Conservation (phyloP, 2,888 invertebrate genomes). For the Bellardia pandia region DNA sequence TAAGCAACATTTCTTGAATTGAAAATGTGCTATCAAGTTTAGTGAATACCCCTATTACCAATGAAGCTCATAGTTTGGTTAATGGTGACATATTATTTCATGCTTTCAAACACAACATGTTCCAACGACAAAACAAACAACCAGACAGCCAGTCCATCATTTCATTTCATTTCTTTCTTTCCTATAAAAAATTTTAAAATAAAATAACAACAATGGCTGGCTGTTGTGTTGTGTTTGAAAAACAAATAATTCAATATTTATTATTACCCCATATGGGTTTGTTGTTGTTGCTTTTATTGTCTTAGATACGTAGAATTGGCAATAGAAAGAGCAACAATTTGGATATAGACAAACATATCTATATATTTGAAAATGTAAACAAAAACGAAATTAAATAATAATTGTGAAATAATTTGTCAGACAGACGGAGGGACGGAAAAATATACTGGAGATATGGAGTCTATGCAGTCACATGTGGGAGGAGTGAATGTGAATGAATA, state of each 20-base stretch:
- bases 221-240: not conserved
- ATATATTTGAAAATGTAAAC: slow-evolving; percentile 4
- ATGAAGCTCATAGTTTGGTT: not conserved
- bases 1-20: no score
- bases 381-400: slow-evolving; percentile 67
- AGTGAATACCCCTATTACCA: slow-evolving; percentile 4
- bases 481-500: not conserved
- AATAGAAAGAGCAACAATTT: not conserved
- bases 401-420: slow-evolving; percentile 63
- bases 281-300: slow-evolving; percentile 11
- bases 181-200: slow-evolving; percentile 1
- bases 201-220: not conserved
- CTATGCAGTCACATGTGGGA: not conserved
- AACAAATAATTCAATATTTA: slow-evolving; percentile 37
- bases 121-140: not conserved
- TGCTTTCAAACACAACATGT: not conserved
- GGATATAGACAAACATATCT: not conserved
- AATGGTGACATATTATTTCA: slow-evolving; percentile 18
- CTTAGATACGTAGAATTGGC: slow-evolving; percentile 48
- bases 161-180: not conserved
- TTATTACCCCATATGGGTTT: not conserved
- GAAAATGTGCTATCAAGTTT: not conserved
- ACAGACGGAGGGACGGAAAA: slow-evolving; percentile 1
- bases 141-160: not conserved
- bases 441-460: not conserved